Conservation (phyloP, 2,113 vertebrate species). For the Sebastes fasciatus region DNA sequence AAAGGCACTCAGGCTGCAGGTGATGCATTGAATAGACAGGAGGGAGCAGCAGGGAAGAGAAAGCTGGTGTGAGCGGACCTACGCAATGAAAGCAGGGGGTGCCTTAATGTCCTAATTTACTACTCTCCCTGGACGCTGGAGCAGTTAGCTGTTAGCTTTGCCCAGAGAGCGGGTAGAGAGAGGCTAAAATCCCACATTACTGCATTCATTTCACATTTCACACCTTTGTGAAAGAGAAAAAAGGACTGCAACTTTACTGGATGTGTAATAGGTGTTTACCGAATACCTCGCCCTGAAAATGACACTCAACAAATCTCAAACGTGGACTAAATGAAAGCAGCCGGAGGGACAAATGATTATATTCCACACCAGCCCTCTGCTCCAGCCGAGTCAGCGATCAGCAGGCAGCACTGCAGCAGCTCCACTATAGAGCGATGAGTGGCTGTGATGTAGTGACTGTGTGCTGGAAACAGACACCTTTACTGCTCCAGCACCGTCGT, state of each 20-base stretch:
- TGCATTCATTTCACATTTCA: slow-evolving; percentile 16
- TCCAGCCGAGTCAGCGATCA: slow-evolving; percentile 67
- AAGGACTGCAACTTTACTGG: slow-evolving; percentile 1
- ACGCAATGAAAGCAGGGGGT: slow-evolving; percentile 41
- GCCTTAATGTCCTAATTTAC: slow-evolving; percentile 54
- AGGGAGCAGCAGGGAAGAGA: slow-evolving; percentile 25
- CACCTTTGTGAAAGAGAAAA: slow-evolving; percentile 1
- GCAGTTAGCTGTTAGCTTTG: slow-evolving; percentile 39
- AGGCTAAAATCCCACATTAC: background rate
- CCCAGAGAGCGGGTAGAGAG: slow-evolving; percentile 23
- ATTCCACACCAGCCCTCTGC: slow-evolving; percentile 34
- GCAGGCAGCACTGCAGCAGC: slow-evolving; percentile 71
- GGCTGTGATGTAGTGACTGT: slow-evolving; percentile 61
- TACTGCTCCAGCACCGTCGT: slow-evolving; percentile 38
- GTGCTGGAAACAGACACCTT: slow-evolving; percentile 39
- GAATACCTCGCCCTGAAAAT: slow-evolving; percentile 24
- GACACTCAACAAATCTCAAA: slow-evolving; percentile 27
- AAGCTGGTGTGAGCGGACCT: slow-evolving; percentile 31
- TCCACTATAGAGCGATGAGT: slow-evolving; percentile 33
- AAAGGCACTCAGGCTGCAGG: background rate
- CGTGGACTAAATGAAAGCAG: slow-evolving; percentile 32
- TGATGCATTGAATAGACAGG: slow-evolving; percentile 15
- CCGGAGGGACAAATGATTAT: slow-evolving; percentile 3
- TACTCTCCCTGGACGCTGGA: slow-evolving; percentile 38
- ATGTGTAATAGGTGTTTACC: slow-evolving; percentile 12